phyloP scores from a whole-genome alignment of 2,888 invertebrate species.

The Elysia crispata region DNA sequence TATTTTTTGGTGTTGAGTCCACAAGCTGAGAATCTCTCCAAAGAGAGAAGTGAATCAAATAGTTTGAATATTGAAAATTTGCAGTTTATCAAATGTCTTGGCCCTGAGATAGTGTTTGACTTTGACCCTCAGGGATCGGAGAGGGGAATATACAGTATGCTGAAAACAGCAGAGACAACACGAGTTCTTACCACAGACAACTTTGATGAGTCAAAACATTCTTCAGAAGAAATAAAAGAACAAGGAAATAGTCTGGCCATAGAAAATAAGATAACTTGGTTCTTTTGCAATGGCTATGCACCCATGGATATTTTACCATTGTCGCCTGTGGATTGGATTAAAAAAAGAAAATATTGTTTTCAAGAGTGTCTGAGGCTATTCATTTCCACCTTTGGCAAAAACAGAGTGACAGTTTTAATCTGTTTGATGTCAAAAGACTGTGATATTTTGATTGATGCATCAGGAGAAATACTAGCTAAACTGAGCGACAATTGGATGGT shows the following conservation, averaged over 20 bases:
- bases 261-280: constrained; percentile 57
- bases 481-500: constrained; percentile 62
- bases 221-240: constrained; percentile 49
- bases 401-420: constrained; percentile 60
- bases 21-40: constrained; percentile 42
- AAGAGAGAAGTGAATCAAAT: constrained; percentile 33
- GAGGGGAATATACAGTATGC: constrained; percentile 48
- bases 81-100: constrained; percentile 53
- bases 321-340: constrained; percentile 57
- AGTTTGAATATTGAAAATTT: constrained; percentile 40
- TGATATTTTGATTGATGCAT: constrained; percentile 59
- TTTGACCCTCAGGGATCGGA: constrained; percentile 52
- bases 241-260: constrained; percentile 24
- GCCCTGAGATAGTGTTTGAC: constrained; percentile 57
- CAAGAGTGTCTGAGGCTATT: constrained; percentile 59
- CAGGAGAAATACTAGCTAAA: constrained; percentile 57
- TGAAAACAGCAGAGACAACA: constrained; percentile 51
- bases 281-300: constrained; percentile 64
- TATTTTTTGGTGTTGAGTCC: constrained; percentile 55
- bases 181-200: constrained; percentile 57
- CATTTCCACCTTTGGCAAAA: constrained; percentile 55
- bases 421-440: constrained; percentile 59
- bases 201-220: constrained; percentile 50
- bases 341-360: constrained; percentile 57
- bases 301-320: constrained; percentile 45